Conservation (phyloP, 2,113 vertebrate genomes). For the Danionella cerebrum region DNA sequence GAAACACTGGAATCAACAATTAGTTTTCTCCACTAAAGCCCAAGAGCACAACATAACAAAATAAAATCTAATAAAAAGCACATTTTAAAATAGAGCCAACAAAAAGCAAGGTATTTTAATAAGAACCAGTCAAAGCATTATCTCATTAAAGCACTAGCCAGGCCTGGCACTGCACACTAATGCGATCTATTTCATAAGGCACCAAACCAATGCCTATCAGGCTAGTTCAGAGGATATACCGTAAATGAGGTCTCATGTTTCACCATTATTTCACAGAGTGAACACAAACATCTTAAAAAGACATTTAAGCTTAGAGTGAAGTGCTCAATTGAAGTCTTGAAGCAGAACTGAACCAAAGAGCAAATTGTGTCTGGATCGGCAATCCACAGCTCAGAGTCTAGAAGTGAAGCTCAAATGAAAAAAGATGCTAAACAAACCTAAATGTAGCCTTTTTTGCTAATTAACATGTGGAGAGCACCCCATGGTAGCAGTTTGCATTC, state of each 20-base stretch:
- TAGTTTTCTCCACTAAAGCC: constrained; percentile 1
- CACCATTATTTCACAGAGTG: neutral
- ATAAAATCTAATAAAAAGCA: constrained; percentile 4
- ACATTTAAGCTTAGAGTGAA: neutral
- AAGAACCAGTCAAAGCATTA: constrained; percentile 3
- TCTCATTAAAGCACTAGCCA: constrained; percentile 8
- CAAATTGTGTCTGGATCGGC: constrained; percentile 19
- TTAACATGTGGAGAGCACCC: constrained; percentile 44
- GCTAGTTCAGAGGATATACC: neutral
- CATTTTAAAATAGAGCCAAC: neutral
- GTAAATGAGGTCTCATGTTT: constrained; percentile 11
- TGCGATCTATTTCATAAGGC: neutral
- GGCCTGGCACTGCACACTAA: neutral
- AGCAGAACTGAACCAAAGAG: constrained; percentile 32
- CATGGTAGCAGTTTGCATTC: constrained; percentile 45
- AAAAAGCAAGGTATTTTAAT: constrained; percentile 6
- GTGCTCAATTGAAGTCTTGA: neutral
- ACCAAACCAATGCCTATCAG: neutral
- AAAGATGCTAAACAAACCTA: constrained; percentile 43
- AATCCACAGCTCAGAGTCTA: constrained; percentile 42
- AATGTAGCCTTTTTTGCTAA: constrained; percentile 55
- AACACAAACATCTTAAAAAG: neutral
- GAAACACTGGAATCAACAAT: constrained; percentile 18
- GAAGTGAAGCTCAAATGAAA: constrained; percentile 33
- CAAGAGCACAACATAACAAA: neutral